Evolutionary conservation across 2,797 vertebrate genomes (phyloP), one percentile per base, ranked within the genome.

Genomic region (Smutsia temminckii): DNA sequence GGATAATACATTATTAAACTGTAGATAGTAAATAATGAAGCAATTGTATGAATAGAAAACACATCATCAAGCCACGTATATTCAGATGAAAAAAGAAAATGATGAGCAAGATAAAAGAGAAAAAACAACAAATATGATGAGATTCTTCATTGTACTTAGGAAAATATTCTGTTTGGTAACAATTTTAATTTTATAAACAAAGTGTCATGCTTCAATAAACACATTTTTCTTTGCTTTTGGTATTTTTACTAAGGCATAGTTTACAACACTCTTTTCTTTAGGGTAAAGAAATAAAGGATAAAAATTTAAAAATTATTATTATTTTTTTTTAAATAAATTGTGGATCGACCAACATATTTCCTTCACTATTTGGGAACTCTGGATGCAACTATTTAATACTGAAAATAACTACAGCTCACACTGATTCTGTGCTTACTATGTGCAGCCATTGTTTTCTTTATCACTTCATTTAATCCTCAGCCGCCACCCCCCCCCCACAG

Each of bases 1-100:
- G 79, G 79, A 77, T 89, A 95, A 81, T 25, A 57, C 49, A 77
- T 61, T 85, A 89, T 89, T 95, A 86, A 86, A 88, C 27, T 71
- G 14, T 46, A 32, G 71, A 64, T 11, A 3, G 59, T 71, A 77
- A 87, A 85, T 59, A 55, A 89, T 87, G 77, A 95, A 90, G 42
- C 83, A 89, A 86, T 51, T 68, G 42, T 40, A 79, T 34, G 71
- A 89, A 94, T 69, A 89, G 59, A 74, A 75, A 95, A 84, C 46
- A 96, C 74, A 84, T 83, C 64, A 69, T 57, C 32, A 87, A 89
- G 37, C 32, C 66, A 93, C 93, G 29, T 46, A 68, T 21, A 85
- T 86, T 83, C 55, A 55, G 32, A 93, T 34, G 6, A 57, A 46
- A 71, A 59, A 84, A 78, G 5, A 79, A 74, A 74, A 34, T 9